Conservation (phyloP, 2,113 vertebrate genomes). For the Hippocampus abdominalis region DNA sequence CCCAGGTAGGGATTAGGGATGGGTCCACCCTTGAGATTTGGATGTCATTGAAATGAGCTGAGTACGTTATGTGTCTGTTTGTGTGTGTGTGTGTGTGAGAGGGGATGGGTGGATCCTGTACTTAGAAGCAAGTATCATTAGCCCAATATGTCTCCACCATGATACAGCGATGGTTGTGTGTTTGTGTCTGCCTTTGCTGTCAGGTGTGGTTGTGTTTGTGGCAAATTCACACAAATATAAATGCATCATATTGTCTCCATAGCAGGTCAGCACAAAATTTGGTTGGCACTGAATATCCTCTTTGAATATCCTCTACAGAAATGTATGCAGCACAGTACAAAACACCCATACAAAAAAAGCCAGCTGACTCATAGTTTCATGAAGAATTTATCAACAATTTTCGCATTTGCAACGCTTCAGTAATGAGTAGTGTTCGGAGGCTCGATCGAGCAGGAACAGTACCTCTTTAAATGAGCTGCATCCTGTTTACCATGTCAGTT, state of each 20-base stretch:
- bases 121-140: background rate
- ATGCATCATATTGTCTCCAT: background rate
- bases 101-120: background rate
- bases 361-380: background rate
- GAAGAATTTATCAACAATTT: background rate
- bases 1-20: constrained; percentile 8
- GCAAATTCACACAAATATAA: background rate
- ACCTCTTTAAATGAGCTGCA: constrained; percentile 9
- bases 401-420: background rate
- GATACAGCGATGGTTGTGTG: constrained; percentile 2
- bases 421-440: background rate
- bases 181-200: background rate
- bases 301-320: background rate
- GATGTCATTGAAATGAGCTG: background rate
- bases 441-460: background rate
- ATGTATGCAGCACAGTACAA: background rate
- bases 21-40: constrained; percentile 1
- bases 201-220: background rate
- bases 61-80: background rate
- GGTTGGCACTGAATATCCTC: background rate
- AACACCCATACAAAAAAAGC: background rate
- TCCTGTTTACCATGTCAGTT: constrained; percentile 3
- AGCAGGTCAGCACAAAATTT: background rate
- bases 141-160: background rate
- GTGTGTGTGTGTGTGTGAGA: background rate